phyloP scores from a whole-genome alignment of 2,113 vertebrate genomes.

The Rhodinocichla rosea region DNA sequence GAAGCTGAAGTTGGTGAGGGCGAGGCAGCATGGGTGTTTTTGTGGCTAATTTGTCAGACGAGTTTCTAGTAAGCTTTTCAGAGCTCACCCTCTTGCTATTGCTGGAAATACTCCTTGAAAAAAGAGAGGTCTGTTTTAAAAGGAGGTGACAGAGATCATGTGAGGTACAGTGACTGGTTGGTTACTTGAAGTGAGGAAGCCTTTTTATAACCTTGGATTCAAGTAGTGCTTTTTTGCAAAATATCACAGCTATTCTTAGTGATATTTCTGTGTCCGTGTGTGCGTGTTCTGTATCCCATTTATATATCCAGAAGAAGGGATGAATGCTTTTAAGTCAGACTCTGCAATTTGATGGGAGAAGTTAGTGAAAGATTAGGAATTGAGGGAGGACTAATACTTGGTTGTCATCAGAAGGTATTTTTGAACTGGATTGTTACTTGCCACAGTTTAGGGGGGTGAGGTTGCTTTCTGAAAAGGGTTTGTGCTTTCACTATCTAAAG shows the following conservation, averaged over 20 bases:
- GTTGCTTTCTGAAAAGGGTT: not conserved
- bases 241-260: slow-evolving; percentile 51
- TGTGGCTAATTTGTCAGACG: not conserved
- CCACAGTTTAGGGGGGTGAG: not conserved
- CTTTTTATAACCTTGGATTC: slow-evolving; percentile 43
- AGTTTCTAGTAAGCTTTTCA: not conserved
- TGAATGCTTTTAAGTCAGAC: not conserved
- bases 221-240: slow-evolving; percentile 40
- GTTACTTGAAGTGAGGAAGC: slow-evolving; percentile 11
- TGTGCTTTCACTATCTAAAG: not conserved
- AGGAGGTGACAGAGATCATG: not conserved
- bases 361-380: not conserved
- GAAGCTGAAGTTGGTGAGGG: not conserved
- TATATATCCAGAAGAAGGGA: not conserved
- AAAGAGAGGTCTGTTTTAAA: not conserved
- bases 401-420: not conserved
- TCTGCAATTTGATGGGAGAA: not conserved
- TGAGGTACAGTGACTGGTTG: not conserved
- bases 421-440: not conserved
- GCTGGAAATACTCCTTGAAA: not conserved
- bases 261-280: not conserved
- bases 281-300: not conserved
- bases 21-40: not conserved
- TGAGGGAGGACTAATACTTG: not conserved
- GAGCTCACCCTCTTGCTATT: not conserved